phyloP scores from a whole-genome alignment of 2,888 invertebrate genomes.

The Operophtera brumata region DNA sequence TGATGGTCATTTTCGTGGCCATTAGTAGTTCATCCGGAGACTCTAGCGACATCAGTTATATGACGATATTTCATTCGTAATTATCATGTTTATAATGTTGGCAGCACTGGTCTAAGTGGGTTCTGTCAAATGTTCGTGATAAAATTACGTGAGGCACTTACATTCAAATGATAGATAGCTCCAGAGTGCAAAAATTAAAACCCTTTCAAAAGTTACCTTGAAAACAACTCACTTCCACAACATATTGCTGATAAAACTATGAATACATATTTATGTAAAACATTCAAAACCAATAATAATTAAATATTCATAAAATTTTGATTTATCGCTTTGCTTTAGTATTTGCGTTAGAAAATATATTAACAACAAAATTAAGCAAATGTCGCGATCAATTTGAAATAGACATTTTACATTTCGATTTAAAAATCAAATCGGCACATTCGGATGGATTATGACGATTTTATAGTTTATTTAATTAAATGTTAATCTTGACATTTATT shows the following conservation, averaged over 20 bases:
- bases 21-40: conserved; percentile 21
- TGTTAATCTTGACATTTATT: conserved; percentile 72
- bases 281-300: too few species aligned
- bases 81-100: conserved; percentile 18
- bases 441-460: conserved; percentile 52
- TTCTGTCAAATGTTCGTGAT: background rate
- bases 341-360: too few species aligned
- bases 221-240: too few species aligned
- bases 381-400: conserved; percentile 11
- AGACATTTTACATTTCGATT: background rate
- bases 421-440: conserved; percentile 26
- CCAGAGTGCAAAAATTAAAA: too few species aligned
- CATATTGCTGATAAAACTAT: too few species aligned
- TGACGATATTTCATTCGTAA: conserved; percentile 12
- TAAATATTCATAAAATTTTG: too few species aligned
- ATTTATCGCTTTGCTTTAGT: too few species aligned
- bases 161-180: background rate
- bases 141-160: background rate
- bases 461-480: conserved; percentile 65
- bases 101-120: conserved; percentile 2
- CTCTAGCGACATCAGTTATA: background rate
- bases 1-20: conserved; percentile 26
- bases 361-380: background rate
- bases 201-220: too few species aligned
- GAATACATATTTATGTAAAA: too few species aligned